Evolutionary conservation across 2,113 vertebrate genomes (phyloP).

Genomic region (Xiphophorus couchianus): DNA sequence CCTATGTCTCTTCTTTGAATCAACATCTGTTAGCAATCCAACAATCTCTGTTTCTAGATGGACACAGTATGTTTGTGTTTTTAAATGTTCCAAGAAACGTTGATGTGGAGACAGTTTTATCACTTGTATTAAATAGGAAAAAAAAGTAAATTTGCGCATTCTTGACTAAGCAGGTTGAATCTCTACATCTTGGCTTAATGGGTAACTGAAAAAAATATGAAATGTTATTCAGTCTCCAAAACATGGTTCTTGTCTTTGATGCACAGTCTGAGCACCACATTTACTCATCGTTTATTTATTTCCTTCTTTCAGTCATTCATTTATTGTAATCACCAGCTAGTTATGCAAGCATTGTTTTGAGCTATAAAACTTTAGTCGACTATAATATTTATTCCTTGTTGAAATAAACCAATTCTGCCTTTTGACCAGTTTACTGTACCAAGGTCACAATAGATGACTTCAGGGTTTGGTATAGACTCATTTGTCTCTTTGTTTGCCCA

Average conservation of each 20-base stretch:
- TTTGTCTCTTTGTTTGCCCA: not conserved
- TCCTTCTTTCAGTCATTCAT: not conserved
- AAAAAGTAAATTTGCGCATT: not conserved
- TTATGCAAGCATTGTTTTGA: not conserved
- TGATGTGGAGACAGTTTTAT: slow-evolving; percentile 18
- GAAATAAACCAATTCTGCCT: not conserved
- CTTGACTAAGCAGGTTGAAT: not conserved
- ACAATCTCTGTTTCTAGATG: slow-evolving; percentile 29
- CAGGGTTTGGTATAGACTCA: not conserved
- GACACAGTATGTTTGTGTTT: not conserved
- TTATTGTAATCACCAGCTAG: not conserved
- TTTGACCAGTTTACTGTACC: not conserved
- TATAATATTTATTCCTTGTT: not conserved
- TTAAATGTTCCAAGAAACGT: slow-evolving; percentile 13
- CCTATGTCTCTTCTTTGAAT: slow-evolving; percentile 22
- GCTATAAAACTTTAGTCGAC: not conserved
- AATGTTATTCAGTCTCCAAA: not conserved
- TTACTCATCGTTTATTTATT: not conserved
- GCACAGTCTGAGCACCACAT: not conserved
- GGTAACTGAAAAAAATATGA: not conserved
- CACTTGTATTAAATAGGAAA: slow-evolving; percentile 9
- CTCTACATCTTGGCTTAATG: not conserved
- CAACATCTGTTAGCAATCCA: slow-evolving; percentile 66
- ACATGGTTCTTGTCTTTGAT: not conserved
- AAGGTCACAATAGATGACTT: not conserved